phyloP scores from a whole-genome alignment of 2,888 invertebrate genomes.

The Cheilosia soror region DNA sequence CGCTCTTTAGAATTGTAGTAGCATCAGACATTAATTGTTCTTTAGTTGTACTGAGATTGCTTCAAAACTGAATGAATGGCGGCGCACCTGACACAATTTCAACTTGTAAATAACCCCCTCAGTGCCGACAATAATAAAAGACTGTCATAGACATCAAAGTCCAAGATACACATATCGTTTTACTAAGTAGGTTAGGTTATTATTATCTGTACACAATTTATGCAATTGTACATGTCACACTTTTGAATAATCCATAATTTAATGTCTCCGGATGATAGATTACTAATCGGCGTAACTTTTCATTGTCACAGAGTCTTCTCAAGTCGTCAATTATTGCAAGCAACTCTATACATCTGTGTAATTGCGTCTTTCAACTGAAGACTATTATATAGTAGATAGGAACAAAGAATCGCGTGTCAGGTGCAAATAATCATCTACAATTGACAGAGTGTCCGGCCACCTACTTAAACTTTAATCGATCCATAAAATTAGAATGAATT shows the following conservation, averaged over 20 bases:
- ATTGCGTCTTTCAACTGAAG: neutral
- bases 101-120: too few species aligned
- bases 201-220: neutral
- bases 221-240: neutral
- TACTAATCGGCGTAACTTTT: neutral
- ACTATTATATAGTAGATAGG: neutral
- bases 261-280: neutral
- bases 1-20: too few species aligned
- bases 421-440: slow-evolving; percentile 13
- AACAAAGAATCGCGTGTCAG: neutral
- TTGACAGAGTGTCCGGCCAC: neutral
- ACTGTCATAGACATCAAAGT: neutral
- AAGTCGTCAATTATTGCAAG: neutral
- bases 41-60: too few species aligned
- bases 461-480: slow-evolving; percentile 11
- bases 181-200: neutral
- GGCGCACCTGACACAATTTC: too few species aligned
- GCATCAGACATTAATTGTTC: too few species aligned
- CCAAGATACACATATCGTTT: slow-evolving; percentile 2
- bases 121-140: too few species aligned
- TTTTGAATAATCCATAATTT: slow-evolving; percentile 34
- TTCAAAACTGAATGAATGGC: too few species aligned
- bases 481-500: slow-evolving; percentile 20
- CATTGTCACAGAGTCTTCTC: neutral
- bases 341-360: neutral